phyloP scores from a whole-genome alignment of 2,888 invertebrate genomes.

The Syritta pipiens region DNA sequence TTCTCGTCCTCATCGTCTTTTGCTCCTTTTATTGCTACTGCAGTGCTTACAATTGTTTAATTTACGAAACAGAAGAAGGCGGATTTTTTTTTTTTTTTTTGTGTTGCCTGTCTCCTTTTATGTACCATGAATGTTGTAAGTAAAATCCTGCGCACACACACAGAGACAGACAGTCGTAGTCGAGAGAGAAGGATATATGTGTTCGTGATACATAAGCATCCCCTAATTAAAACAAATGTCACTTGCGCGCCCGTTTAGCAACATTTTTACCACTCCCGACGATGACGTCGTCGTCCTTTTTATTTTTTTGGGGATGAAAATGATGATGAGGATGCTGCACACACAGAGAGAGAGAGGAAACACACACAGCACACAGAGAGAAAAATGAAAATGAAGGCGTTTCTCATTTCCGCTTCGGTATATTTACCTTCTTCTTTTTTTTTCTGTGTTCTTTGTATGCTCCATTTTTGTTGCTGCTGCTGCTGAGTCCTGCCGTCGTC shows the following conservation, averaged over 20 bases:
- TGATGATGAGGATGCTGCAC: constrained; percentile 47
- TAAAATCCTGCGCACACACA: background rate
- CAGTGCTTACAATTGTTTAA: constrained; percentile 52
- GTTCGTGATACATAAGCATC: constrained; percentile 52
- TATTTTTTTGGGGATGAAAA: constrained; percentile 61
- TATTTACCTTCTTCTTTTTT: constrained; percentile 55
- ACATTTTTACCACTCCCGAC: constrained; percentile 31
- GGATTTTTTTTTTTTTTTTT: background rate
- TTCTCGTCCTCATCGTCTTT: background rate
- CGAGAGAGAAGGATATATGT: background rate
- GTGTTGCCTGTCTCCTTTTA: constrained; percentile 8
- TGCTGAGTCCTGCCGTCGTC: constrained; percentile 20
- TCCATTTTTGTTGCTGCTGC: background rate
- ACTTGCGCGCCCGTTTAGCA: constrained; percentile 48
- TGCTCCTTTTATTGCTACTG: constrained; percentile 40
- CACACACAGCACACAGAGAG: constrained; percentile 33
- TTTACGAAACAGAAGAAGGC: constrained; percentile 36
- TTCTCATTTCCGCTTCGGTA: constrained; percentile 67
- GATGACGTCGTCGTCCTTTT: background rate
- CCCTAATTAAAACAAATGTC: constrained; percentile 67
- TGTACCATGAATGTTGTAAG: background rate
- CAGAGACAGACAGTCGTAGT: background rate
- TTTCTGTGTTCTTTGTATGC: constrained; percentile 14
- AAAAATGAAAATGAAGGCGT: constrained; percentile 65
- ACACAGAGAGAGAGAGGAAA: background rate